Evolutionary conservation across 2,113 vertebrate genomes (phyloP).

Genomic region (Lasiurus cinereus): DNA sequence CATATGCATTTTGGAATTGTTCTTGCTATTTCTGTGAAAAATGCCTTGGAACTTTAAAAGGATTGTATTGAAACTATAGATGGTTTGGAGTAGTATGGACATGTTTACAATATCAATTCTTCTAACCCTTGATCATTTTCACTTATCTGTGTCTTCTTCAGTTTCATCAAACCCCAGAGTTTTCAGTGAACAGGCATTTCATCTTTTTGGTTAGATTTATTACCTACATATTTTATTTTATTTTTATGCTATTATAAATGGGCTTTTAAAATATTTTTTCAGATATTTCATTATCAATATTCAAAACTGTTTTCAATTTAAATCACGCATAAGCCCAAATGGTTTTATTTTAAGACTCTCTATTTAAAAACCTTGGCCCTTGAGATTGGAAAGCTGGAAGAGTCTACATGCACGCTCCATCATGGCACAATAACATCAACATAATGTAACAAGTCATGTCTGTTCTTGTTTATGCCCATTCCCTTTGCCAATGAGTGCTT

Average conservation of each 20-base stretch:
- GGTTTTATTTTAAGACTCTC: neutral
- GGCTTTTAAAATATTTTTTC: neutral
- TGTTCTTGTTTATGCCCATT: neutral
- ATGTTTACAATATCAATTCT: neutral
- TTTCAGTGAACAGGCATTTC: neutral
- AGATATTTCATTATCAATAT: neutral
- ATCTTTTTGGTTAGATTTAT: neutral
- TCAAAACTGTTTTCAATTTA: neutral
- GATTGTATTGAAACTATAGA: neutral
- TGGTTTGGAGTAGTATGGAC: neutral
- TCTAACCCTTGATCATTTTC: neutral
- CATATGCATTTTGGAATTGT: neutral
- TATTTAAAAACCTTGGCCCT: neutral
- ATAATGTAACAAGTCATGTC: neutral
- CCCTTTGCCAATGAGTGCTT: neutral
- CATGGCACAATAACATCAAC: neutral
- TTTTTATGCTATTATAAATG: neutral
- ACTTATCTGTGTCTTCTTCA: neutral
- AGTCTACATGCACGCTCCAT: neutral
- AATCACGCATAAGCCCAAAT: neutral
- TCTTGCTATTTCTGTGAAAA: conserved; percentile 17
- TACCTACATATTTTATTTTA: neutral
- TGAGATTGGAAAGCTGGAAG: neutral
- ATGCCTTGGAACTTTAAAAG: neutral
- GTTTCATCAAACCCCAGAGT: neutral